phyloP scores from a whole-genome alignment of 2,888 invertebrate genomes.

The Drosophila kuntzei region DNA sequence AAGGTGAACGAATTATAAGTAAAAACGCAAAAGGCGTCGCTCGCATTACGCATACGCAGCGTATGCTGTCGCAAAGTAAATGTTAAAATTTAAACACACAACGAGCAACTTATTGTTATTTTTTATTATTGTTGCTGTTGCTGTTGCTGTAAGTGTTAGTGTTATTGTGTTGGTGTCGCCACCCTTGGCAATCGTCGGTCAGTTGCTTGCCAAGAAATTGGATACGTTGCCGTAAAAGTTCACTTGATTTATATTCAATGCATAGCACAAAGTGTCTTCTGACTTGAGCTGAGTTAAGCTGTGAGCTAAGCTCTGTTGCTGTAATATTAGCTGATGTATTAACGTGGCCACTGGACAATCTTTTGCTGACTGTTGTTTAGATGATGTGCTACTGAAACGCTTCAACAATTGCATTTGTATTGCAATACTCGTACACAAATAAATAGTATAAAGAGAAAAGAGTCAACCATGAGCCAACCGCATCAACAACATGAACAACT shows the following conservation, averaged over 20 bases:
- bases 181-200: constrained; percentile 52
- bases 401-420: constrained; percentile 8
- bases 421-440: background rate
- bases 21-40: constrained; percentile 24
- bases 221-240: constrained; percentile 65
- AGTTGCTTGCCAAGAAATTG: constrained; percentile 59
- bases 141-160: constrained; percentile 1
- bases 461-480: constrained; percentile 60
- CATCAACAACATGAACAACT: constrained; percentile 64
- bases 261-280: constrained; percentile 63
- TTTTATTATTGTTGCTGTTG: constrained; percentile 33
- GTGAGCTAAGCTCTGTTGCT: constrained; percentile 37
- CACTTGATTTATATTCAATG: constrained; percentile 72
- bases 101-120: constrained; percentile 63
- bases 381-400: constrained; percentile 14
- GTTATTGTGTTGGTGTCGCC: constrained; percentile 27
- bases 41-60: constrained; percentile 72
- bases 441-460: background rate
- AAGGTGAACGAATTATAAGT: constrained; percentile 52
- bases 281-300: constrained; percentile 32
- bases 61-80: constrained; percentile 49
- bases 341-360: constrained; percentile 40
- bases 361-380: constrained; percentile 16
- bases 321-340: constrained; percentile 60
- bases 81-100: constrained; percentile 51